Conservation (phyloP, 2,113 vertebrate species). For the Microtus montanus region DNA sequence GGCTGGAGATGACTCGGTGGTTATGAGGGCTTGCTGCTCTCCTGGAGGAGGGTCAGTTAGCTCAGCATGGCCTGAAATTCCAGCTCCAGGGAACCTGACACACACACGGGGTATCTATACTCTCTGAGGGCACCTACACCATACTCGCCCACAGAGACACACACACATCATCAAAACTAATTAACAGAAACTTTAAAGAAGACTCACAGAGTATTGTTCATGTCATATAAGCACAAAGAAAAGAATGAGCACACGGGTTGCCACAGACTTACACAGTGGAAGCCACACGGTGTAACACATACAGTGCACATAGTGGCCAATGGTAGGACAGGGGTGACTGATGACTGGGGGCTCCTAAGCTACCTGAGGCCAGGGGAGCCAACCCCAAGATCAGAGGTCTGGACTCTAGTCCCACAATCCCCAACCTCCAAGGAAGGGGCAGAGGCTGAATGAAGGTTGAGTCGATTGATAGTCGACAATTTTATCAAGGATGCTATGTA, state of each 20-base stretch:
- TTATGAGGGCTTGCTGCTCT: background rate
- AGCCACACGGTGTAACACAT: background rate
- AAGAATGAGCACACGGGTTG: no score
- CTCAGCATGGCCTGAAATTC: background rate
- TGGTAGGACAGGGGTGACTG: background rate
- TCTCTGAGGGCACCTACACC: background rate
- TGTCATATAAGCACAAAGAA: no score
- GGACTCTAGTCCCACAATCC: background rate
- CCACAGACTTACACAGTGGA: background rate
- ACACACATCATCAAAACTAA: background rate
- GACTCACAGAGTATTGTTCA: background rate
- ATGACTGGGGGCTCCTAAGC: background rate
- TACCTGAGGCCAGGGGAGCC: background rate
- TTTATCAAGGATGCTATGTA: background rate
- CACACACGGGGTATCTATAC: background rate
- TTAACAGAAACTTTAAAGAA: background rate
- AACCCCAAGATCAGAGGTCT: background rate
- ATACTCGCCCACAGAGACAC: background rate
- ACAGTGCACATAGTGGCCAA: background rate
- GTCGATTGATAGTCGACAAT: background rate
- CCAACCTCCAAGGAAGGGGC: background rate
- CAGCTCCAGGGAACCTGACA: background rate
- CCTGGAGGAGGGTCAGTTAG: no score
- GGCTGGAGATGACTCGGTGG: background rate
- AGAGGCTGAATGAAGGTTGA: background rate